Base-by-base conservation (phyloP, 2,113 vertebrate species). In the Rissa tridactyla region DNA sequence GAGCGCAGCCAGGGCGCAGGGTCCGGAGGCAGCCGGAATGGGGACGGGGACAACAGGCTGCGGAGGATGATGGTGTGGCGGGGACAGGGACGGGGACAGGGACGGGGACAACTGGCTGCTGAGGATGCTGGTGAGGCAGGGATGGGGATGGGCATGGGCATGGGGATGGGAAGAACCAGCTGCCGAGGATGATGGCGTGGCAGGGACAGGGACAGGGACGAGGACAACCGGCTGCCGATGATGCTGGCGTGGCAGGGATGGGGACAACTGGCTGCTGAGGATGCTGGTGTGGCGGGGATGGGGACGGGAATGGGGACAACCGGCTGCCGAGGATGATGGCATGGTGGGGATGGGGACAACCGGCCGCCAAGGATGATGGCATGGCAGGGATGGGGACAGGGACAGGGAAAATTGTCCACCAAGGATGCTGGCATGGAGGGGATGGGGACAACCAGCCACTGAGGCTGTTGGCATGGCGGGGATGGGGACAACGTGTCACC, bases 291-390 rank as follows among this genome's bases (percentile, higher is more conserved):
- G 54, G 54, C 6, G 3, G 54, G 55, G 30, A 32, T 57, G 54
- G 30, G 54, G 30, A 32, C 29, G 11, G 27, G 26, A 27, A 54
- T 11, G 10, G 54, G 54, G 20, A 46, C 27, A 42, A 57, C 10
- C 2, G 5, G 52, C 26, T 3, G 1, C 62, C 3, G 5, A 55
- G 26, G 58, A 14, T 12, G 15, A 11, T 64, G 81, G 68, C 5
- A 2, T 5, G 9, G 13, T 2, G 4, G 19, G 29, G 18, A 30
- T 5, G 23, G 30, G 78, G 49, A 70, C 27, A 49, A 30, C 10
- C 0, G 4, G 47, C 4, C 0, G 0, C 36, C 1, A 3, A 34
- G 61, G 49, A 23, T 21, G 25, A 7, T 34, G 64, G 51, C 9
- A 5, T 8, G 5, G 13, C 3, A 0, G 18, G 25, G 30, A 42